Base-by-base conservation (phyloP, 1,140 invertebrate genomes). In the Luehdorfia chinensis region DNA sequence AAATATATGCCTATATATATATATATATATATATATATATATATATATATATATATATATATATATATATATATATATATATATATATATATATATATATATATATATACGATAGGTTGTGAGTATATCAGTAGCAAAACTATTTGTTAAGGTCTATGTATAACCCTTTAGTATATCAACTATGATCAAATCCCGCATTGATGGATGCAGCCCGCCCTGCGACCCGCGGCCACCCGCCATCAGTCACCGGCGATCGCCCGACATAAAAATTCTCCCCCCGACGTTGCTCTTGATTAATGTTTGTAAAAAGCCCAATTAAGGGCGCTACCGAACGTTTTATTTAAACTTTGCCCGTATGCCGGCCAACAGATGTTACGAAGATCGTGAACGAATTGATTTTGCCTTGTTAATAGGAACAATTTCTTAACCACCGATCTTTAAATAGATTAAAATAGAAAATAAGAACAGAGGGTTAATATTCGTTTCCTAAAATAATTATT, bases 231-330 rank as follows among this genome's bases (percentile, higher is more conserved):
- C 59, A 41, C 63, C 53, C 59, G 39, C 63, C 69, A 72, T 78
- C 66, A 37, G 52, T 60, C 57, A 60, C 49, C 39, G 16, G 12
- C 49, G 44, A 14, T 37, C 16, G 23, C 23, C 32, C 18, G 21
- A 37, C 49, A 51, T 33, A 75, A 75, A 80, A 80, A 74, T 75
- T 70, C 68, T 68, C 70, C 75, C 59, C 73, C 60, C 49, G 66
- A 66, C 64, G 59, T 58, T 65, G 50, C 62, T 71, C 72, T 75
- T 78, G 76, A 80, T 77, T 72, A 80, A 80, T 80, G 76, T 74
- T 67, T 63, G 65, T 65, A 76, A 75, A 73, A 75, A 75, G 55
- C 65, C 75, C 76, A 76, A 80, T 80, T 78, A 77, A 75, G 68
- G 59, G 45, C 49, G 57, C 61, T 47, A 45, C 25, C 23, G 52